Evolutionary conservation across 2,888 invertebrate genomes (phyloP).

Genomic region (Morinoia aosen): DNA sequence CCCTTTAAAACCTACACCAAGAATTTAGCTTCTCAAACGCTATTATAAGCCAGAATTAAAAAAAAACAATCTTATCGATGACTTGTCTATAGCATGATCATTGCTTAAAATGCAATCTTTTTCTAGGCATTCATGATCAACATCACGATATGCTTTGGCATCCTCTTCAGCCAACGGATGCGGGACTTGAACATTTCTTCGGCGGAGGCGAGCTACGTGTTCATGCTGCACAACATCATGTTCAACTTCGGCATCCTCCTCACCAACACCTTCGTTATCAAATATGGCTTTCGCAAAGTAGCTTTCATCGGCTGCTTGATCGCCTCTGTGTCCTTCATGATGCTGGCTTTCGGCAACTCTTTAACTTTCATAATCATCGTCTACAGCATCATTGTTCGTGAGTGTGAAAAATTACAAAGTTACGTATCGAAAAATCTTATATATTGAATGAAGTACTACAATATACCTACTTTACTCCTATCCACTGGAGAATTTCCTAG

Average conservation of each 20-base stretch:
- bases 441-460: neutral
- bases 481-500: neutral
- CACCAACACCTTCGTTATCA: neutral
- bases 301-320: neutral
- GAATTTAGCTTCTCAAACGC: neutral
- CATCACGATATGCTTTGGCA: slow-evolving; percentile 28
- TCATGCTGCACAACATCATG: slow-evolving; percentile 12
- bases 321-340: slow-evolving; percentile 21
- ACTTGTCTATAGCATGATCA: neutral
- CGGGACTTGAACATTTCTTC: neutral
- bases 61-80: neutral
- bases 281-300: neutral
- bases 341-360: neutral
- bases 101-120: neutral
- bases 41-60: neutral
- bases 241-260: slow-evolving; percentile 6
- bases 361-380: neutral
- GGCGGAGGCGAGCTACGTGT: neutral
- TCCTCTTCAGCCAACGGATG: neutral
- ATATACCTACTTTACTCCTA: neutral
- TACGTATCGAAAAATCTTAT: neutral
- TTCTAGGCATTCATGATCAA: slow-evolving; percentile 18
- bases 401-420: neutral
- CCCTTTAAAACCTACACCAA: neutral
- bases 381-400: slow-evolving; percentile 31